Conservation (phyloP, 2,113 vertebrate species). For the Stigmatopora argus region DNA sequence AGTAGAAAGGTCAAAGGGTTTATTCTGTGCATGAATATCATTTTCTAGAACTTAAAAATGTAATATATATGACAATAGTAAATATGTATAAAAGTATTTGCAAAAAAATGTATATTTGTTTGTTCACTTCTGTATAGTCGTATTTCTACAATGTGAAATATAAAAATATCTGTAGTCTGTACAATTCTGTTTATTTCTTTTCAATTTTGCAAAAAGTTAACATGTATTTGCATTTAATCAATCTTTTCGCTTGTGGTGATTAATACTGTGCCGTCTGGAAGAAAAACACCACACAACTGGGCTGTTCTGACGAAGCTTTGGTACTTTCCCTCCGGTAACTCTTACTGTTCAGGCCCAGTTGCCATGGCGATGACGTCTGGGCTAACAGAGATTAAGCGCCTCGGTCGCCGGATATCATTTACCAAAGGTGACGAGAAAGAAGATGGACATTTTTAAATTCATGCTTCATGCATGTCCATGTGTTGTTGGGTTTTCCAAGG, state of each 20-base stretch:
- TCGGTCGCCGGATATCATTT: constrained; percentile 37
- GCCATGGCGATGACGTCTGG: constrained; percentile 58
- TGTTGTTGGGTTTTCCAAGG: background rate
- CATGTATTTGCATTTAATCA: background rate
- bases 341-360: constrained; percentile 50
- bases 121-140: background rate
- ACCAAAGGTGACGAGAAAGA: constrained; percentile 8
- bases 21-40: background rate
- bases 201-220: background rate
- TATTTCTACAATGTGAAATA: background rate
- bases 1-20: background rate
- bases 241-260: constrained; percentile 1
- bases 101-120: background rate
- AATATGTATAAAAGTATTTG: too few relatives aligned
- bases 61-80: too few relatives aligned
- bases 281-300: constrained; percentile 7
- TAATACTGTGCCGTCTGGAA: constrained; percentile 9
- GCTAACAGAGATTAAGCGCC: constrained; percentile 50
- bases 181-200: background rate
- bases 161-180: background rate
- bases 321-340: constrained; percentile 34
- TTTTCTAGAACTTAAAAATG: too few relatives aligned
- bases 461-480: background rate
- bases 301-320: constrained; percentile 32
- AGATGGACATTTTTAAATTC: background rate